phyloP scores from a whole-genome alignment of 1,140 invertebrate genomes.

The Laupala kohalensis region DNA sequence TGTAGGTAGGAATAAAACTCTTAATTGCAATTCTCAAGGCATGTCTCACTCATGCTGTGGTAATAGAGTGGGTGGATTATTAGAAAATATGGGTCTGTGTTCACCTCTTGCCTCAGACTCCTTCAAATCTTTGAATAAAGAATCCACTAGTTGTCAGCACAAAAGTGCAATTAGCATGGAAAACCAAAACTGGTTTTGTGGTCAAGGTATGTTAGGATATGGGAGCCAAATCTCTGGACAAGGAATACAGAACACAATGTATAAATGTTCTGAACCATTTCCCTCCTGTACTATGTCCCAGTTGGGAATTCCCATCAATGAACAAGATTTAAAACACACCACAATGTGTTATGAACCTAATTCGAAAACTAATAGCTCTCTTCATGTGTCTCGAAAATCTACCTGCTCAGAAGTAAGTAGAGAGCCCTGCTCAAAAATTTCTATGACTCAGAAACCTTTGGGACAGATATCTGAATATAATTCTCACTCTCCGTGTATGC shows the following conservation, averaged over 20 bases:
- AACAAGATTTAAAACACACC: slow-evolving; percentile 6
- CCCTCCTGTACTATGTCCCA: slow-evolving; percentile 5
- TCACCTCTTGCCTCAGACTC: not conserved
- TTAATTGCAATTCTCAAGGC: slow-evolving; percentile 1
- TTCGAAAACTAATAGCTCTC: no score
- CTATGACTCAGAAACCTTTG: not conserved
- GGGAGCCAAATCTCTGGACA: slow-evolving; percentile 2
- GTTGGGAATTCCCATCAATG: slow-evolving; percentile 5
- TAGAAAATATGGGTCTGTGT: slow-evolving; percentile 8
- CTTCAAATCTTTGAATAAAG: slow-evolving; percentile 1
- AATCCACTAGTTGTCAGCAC: not conserved
- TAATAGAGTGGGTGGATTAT: not conserved
- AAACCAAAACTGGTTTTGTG: slow-evolving; percentile 9
- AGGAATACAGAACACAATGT: slow-evolving; percentile 5
- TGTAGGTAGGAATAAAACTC: not conserved
- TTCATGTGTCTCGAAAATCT: not conserved
- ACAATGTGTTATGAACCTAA: not conserved
- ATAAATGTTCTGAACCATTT: slow-evolving; percentile 13
- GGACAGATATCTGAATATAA: not conserved
- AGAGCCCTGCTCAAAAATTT: not conserved
- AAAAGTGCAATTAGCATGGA: slow-evolving; percentile 6
- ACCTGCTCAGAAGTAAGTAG: not conserved
- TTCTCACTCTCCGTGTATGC: not conserved
- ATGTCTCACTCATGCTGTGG: slow-evolving; percentile 8
- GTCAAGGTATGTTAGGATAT: slow-evolving; percentile 9